These are phyloP conservation scores for Hydroisotoma schaefferi DNA, from an alignment of 2,888 invertebrate genomes.

Conservation along the genomic window DNA sequence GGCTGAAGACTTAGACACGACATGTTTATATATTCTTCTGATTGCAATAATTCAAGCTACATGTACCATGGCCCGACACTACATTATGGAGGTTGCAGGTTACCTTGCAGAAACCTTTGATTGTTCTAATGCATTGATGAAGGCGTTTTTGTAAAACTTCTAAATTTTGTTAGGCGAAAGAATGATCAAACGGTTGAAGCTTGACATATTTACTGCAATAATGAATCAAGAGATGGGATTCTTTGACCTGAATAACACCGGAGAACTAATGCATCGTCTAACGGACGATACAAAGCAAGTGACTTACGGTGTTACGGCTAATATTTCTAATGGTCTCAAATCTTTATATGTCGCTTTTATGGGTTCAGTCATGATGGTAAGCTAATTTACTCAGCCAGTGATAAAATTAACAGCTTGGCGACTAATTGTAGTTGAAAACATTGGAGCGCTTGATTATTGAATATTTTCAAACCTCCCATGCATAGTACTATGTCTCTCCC, in stretches of 20 bases:
- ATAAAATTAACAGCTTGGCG: not conserved
- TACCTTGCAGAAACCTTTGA: not conserved
- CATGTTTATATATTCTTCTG: not conserved
- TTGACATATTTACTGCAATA: conserved; percentile 72
- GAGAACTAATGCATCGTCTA: conserved; percentile 84
- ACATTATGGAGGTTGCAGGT: not conserved
- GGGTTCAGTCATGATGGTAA: conserved; percentile 91
- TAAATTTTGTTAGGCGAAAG: conserved; percentile 66
- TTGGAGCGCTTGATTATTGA: not conserved
- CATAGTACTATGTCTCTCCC: conserved; percentile 84
- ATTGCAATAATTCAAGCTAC: not conserved
- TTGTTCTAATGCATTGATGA: not conserved
- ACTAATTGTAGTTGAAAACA: too few relatives aligned
- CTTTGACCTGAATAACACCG: conserved; percentile 84
- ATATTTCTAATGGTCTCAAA: conserved; percentile 89
- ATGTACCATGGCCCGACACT: not conserved
- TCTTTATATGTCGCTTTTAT: conserved; percentile 79
- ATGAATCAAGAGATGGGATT: conserved; percentile 83
- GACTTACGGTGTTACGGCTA: conserved; percentile 84
- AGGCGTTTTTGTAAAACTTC: not conserved
- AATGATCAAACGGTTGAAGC: conserved; percentile 75
- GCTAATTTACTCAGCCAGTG: conserved; percentile 9
- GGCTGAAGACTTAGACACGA: not conserved
- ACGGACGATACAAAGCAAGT: conserved; percentile 90
- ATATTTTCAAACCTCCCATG: conserved; percentile 26